These are phyloP conservation scores for Acanthurus leucopareius DNA, from an alignment of 2,797 vertebrate species.

Conservation along the genomic window DNA sequence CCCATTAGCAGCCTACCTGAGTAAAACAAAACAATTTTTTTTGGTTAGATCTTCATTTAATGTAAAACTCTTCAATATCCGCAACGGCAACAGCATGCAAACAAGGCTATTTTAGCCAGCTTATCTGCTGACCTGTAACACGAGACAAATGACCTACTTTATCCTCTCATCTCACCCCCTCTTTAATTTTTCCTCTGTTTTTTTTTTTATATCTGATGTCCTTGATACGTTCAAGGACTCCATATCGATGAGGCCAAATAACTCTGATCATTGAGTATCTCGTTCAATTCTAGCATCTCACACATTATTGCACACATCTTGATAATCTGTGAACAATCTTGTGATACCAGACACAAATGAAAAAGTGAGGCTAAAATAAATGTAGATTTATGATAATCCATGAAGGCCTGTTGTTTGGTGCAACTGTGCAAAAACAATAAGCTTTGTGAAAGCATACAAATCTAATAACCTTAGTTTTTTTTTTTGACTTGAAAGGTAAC, in stretches of 20 bases:
- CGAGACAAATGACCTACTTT: conserved; percentile 23
- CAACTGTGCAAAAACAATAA: not conserved
- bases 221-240: conserved; percentile 38
- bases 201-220: conserved; percentile 47
- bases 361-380: not conserved
- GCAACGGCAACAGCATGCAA: not conserved
- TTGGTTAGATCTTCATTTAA: not conserved
- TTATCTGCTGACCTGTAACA: conserved; percentile 41
- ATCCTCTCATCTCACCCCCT: conserved; percentile 40
- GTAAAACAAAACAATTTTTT: too few species aligned
- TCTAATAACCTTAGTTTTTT: not conserved
- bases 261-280: conserved; percentile 29
- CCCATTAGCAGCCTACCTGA: not conserved
- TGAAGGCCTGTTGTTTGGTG: not conserved
- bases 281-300: conserved; percentile 17
- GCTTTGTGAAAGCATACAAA: not conserved
- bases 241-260: conserved; percentile 27
- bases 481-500: not conserved
- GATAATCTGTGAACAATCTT: not conserved
- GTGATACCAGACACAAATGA: not conserved
- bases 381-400: not conserved
- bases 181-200: conserved; percentile 16
- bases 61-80: not conserved
- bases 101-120: conserved; percentile 21
- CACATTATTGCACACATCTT: not conserved